Conservation (phyloP, 2,888 invertebrate species). For the Adineta ricciae region DNA sequence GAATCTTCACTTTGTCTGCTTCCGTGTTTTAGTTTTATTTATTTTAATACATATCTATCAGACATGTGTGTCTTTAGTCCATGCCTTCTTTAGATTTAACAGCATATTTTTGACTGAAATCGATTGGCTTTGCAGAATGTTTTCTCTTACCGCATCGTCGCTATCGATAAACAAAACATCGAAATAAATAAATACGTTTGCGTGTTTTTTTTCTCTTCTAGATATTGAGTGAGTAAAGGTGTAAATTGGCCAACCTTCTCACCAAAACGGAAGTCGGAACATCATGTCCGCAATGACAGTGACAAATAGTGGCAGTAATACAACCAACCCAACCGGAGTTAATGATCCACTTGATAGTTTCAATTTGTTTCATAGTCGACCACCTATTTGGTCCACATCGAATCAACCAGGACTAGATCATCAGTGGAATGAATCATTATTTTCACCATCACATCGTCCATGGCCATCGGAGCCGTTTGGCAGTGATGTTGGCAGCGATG, state of each 20-base stretch:
- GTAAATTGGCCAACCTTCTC: conserved; percentile 56
- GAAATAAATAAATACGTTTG: not conserved
- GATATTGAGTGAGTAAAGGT: not conserved
- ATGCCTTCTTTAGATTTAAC: not conserved
- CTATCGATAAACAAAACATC: not conserved
- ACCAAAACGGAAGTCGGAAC: conserved; percentile 47
- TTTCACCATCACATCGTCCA: conserved; percentile 24
- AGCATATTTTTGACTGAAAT: not conserved
- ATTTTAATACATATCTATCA: not conserved
- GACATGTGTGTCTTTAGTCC: not conserved
- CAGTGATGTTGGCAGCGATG: not conserved
- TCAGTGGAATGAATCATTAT: conserved; percentile 16
- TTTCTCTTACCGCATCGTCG: too few relatives aligned
- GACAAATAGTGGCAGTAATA: not conserved
- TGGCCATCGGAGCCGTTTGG: not conserved
- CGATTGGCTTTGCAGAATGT: too few relatives aligned
- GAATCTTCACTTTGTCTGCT: not conserved
- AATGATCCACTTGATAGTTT: not conserved
- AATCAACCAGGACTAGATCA: not conserved
- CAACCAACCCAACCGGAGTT: not conserved
- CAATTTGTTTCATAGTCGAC: not conserved
- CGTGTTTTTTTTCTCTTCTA: not conserved
- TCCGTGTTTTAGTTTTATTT: not conserved
- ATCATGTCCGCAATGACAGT: not conserved
- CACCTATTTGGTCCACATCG: not conserved